A percentile compares a stretch with the other conserved stretches of the same genome.
Conservation (phyloP, 2,888 invertebrate species). For the Stenodema calcarata region DNA sequence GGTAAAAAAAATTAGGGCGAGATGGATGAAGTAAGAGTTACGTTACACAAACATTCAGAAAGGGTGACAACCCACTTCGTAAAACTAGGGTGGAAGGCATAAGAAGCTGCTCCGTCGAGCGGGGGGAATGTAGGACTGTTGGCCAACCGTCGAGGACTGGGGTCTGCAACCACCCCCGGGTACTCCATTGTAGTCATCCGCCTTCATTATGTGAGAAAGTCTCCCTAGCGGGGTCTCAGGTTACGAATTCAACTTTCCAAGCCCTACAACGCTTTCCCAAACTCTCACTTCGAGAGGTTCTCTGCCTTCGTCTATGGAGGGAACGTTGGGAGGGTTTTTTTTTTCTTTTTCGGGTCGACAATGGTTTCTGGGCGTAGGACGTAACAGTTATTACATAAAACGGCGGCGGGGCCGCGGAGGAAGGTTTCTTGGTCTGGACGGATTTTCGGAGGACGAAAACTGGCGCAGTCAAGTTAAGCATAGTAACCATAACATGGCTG, state of each 20-base stretch:
- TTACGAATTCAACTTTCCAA: constrained; percentile 43
- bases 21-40: constrained; percentile 42
- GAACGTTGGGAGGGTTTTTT: background rate
- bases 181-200: background rate
- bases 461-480: background rate
- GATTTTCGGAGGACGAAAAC: background rate
- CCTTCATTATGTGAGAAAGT: constrained; percentile 39
- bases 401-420: background rate
- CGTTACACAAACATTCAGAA: constrained; percentile 25
- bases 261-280: constrained; percentile 41
- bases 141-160: background rate
- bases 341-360: background rate
- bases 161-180: background rate
- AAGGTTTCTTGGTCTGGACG: background rate
- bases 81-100: background rate
- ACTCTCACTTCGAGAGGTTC: constrained; percentile 33
- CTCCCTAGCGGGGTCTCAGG: background rate
- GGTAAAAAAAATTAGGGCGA: constrained; percentile 33
- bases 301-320: background rate
- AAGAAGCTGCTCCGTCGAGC: background rate
- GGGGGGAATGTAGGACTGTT: background rate
- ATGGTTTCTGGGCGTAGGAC: background rate
- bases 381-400: background rate
- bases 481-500: background rate
- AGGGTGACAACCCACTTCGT: constrained; percentile 3